Evolutionary conservation across 1,140 invertebrate genomes (phyloP).

Genomic region (Papilio helenus): DNA sequence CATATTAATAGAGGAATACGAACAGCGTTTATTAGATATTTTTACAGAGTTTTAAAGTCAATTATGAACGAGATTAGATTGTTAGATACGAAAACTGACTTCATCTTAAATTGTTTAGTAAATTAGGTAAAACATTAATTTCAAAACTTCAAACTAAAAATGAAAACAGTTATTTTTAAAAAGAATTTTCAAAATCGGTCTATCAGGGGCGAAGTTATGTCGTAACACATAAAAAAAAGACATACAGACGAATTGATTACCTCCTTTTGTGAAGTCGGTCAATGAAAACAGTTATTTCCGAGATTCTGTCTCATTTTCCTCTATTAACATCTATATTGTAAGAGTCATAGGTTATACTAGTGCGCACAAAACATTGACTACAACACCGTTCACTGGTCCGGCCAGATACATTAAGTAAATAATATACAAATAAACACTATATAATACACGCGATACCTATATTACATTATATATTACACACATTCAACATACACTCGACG

Average conservation of each 20-base stretch:
- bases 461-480: constrained; percentile 48
- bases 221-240: too few relatives aligned
- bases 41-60: background rate
- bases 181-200: too few relatives aligned
- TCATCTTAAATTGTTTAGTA: too few relatives aligned
- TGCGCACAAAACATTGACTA: background rate
- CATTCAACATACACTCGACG: constrained; percentile 30
- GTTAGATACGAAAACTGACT: too few relatives aligned
- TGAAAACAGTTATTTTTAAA: too few relatives aligned
- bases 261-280: too few relatives aligned
- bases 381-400: constrained; percentile 54
- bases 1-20: constrained; percentile 10
- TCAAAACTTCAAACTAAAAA: too few relatives aligned
- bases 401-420: constrained; percentile 59
- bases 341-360: background rate
- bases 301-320: background rate
- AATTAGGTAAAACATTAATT: too few relatives aligned
- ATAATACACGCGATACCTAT: constrained; percentile 66
- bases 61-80: too few relatives aligned
- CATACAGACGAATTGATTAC: too few relatives aligned
- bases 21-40: background rate
- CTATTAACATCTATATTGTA: background rate
- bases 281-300: too few relatives aligned
- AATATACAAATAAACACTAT: constrained; percentile 60
- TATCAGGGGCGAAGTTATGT: too few relatives aligned